A percentile compares a stretch with the other conserved stretches of the same genome.
Conservation (phyloP, 2,113 vertebrate species). For the Malurus cyaneus region DNA sequence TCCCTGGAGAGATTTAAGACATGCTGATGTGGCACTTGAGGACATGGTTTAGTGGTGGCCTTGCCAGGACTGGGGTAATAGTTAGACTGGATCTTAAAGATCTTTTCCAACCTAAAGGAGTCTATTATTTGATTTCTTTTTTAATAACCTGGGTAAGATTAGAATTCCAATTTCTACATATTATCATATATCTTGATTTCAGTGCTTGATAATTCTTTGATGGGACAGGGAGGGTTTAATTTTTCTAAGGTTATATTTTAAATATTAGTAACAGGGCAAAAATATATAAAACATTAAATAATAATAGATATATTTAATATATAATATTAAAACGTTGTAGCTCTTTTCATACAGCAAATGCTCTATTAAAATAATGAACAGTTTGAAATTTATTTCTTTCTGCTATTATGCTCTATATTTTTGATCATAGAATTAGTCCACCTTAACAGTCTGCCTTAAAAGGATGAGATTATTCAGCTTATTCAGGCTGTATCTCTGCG, state of each 20-base stretch:
- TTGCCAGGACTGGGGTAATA: background rate
- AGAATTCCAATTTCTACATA: background rate
- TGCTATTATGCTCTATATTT: background rate
- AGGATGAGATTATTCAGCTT: conserved; percentile 56
- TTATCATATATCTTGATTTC: background rate
- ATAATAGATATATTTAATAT: background rate
- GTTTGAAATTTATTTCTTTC: background rate
- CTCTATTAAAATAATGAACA: background rate
- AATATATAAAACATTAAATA: background rate
- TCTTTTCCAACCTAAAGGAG: background rate
- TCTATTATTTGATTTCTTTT: background rate
- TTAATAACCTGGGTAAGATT: background rate
- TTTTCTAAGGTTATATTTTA: background rate
- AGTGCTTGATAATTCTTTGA: background rate
- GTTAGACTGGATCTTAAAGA: background rate
- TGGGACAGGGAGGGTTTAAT: background rate
- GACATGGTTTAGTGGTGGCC: background rate
- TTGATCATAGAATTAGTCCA: background rate
- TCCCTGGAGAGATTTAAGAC: background rate
- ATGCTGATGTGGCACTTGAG: background rate
- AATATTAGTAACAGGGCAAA: background rate
- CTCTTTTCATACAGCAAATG: background rate
- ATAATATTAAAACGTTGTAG: background rate
- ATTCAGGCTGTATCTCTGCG: conserved; percentile 56
- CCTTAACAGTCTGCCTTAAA: conserved; percentile 67